Percentiles rank a stretch among this genome's conserved stretches.
Evolutionary conservation across 2,113 vertebrate genomes (phyloP).

Genomic region (Apeltes quadracus): DNA sequence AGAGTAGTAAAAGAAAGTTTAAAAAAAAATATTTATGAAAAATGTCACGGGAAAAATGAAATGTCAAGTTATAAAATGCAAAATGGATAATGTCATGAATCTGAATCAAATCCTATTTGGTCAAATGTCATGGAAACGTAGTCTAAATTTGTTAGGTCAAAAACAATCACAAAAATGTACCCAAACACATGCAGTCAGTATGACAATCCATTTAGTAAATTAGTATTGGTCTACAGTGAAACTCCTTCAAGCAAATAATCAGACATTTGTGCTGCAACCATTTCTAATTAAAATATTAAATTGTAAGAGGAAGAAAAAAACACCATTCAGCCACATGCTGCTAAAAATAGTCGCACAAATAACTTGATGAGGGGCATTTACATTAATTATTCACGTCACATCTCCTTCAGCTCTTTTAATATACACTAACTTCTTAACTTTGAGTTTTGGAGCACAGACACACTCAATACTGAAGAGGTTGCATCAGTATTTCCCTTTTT

Average conservation of each 20-base stretch:
- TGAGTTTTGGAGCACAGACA: slow-evolving; percentile 24
- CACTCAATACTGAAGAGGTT: slow-evolving; percentile 7
- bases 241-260: slow-evolving; percentile 26
- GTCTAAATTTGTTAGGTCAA: too few relatives aligned
- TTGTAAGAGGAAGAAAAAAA: slow-evolving; percentile 4
- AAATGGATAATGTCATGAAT: too few relatives aligned
- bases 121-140: too few relatives aligned
- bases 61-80: too few relatives aligned
- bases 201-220: slow-evolving; percentile 18
- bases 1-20: too few relatives aligned
- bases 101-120: too few relatives aligned
- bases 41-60: too few relatives aligned
- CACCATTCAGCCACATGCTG: neutral
- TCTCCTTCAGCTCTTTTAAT: slow-evolving; percentile 24
- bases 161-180: too few relatives aligned
- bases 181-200: slow-evolving; percentile 59
- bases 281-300: neutral
- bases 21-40: too few relatives aligned
- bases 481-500: slow-evolving; percentile 33
- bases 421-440: slow-evolving; percentile 38
- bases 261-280: slow-evolving; percentile 1
- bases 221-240: slow-evolving; percentile 24
- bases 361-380: slow-evolving; percentile 19
- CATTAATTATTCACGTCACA: slow-evolving; percentile 35
- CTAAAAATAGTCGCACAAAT: slow-evolving; percentile 19